Conservation (phyloP, 2,888 invertebrate genomes). For the Epistrophella euchroma region DNA sequence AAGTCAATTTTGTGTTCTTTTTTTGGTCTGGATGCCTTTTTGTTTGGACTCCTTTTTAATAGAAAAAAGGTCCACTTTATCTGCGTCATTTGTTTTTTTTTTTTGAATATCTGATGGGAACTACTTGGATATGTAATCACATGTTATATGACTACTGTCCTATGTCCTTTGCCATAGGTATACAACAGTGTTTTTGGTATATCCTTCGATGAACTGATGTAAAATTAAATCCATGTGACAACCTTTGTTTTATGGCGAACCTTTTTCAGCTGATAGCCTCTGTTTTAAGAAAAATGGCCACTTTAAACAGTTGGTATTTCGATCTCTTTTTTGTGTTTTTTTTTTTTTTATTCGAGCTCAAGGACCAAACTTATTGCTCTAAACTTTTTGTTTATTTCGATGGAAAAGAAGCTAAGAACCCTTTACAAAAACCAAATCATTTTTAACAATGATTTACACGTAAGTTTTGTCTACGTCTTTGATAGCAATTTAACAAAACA, state of each 20-base stretch:
- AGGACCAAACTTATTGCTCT: conserved; percentile 33
- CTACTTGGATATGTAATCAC: conserved; percentile 64
- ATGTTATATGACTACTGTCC: conserved; percentile 52
- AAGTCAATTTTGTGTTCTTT: conserved; percentile 54
- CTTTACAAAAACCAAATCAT: conserved; percentile 5
- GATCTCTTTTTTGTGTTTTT: conserved; percentile 6
- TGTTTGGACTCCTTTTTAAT: conserved; percentile 49
- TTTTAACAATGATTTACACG: conserved; percentile 39
- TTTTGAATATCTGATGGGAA: conserved; percentile 61
- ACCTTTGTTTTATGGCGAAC: conserved; percentile 63
- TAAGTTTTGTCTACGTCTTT: conserved; percentile 10
- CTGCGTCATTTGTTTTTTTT: conserved; percentile 61
- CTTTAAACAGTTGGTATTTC: conserved; percentile 33
- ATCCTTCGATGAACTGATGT: conserved; percentile 48
- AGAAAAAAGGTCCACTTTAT: conserved; percentile 66
- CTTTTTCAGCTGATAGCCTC: conserved; percentile 15
- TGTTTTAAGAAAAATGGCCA: conserved; percentile 22
- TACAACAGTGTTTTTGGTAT: neutral
- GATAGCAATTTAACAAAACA: neutral
- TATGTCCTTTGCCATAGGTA: conserved; percentile 49
- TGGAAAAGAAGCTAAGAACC: conserved; percentile 2
- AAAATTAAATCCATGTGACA: conserved; percentile 56
- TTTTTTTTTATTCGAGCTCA: neutral
- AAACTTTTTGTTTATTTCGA: conserved; percentile 41
- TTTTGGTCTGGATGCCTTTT: conserved; percentile 46